phyloP scores from a whole-genome alignment of 1,140 invertebrate species.

The Scaptomyza pallida region DNA sequence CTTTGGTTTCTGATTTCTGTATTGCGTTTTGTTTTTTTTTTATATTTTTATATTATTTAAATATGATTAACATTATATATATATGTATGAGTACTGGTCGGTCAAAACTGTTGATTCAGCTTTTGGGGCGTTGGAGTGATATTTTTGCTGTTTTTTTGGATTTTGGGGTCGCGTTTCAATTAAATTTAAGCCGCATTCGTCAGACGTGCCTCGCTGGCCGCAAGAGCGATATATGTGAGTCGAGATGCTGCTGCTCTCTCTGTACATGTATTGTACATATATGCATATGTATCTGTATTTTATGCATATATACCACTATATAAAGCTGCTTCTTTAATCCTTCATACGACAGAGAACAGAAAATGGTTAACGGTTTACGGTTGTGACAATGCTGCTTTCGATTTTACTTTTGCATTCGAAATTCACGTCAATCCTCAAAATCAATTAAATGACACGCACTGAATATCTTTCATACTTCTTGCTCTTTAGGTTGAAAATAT shows the following conservation, averaged over 20 bases:
- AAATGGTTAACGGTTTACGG: conserved; percentile 14
- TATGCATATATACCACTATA: conserved; percentile 13
- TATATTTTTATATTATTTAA: conserved; percentile 6
- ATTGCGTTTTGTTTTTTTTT: not conserved
- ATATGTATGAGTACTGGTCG: conserved; percentile 22
- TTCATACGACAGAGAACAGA: conserved; percentile 40
- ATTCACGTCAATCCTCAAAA: conserved; percentile 70
- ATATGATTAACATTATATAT: conserved; percentile 24
- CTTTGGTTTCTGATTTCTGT: conserved; percentile 31
- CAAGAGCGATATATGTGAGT: conserved; percentile 67
- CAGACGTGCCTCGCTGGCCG: conserved; percentile 66
- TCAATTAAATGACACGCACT: conserved; percentile 81
- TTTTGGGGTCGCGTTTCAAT: conserved; percentile 58
- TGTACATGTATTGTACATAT: conserved; percentile 1
- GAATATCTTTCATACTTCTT: conserved; percentile 43
- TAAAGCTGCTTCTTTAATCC: conserved; percentile 73
- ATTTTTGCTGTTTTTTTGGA: conserved; percentile 26
- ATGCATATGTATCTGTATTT: not conserved
- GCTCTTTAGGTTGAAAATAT: too few relatives aligned
- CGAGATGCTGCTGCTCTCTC: conserved; percentile 12
- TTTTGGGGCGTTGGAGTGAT: conserved; percentile 17
- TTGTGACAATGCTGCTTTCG: conserved; percentile 40
- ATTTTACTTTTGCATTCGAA: conserved; percentile 57
- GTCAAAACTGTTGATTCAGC: conserved; percentile 38
- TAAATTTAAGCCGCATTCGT: conserved; percentile 71